Evolutionary conservation across 2,888 invertebrate species (phyloP).

Genomic region (Amblyteles armatorius): DNA sequence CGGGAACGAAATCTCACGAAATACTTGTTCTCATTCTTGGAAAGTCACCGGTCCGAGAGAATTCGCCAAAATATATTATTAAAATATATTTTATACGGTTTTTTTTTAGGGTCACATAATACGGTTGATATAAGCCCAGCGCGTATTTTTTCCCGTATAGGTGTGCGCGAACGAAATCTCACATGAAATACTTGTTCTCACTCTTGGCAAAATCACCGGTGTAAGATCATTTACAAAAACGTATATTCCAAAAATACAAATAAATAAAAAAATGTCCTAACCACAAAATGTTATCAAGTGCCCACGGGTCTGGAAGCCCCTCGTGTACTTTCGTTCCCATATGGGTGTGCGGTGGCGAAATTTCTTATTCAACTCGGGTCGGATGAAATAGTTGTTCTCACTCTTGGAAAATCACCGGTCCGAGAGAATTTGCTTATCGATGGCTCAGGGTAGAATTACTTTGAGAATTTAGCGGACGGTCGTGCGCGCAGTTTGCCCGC

Average conservation of each 20-base stretch:
- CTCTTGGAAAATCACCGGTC: slow-evolving; percentile 23
- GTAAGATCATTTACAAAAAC: slow-evolving; percentile 35
- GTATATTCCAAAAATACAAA: no score
- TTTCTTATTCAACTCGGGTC: background rate
- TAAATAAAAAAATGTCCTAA: no score
- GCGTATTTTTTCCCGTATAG: background rate
- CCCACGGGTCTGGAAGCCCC: no score
- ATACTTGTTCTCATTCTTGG: background rate
- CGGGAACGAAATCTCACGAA: background rate
- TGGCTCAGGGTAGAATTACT: slow-evolving; percentile 38
- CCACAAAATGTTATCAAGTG: no score
- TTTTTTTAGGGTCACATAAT: background rate
- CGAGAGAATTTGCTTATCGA: slow-evolving; percentile 61
- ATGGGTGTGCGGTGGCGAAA: background rate
- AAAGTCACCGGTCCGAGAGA: slow-evolving; percentile 26
- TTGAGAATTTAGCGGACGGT: slow-evolving; percentile 31
- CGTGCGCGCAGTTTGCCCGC: slow-evolving; percentile 9
- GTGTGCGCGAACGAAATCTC: background rate
- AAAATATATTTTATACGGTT: no score
- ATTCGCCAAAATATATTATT: slow-evolving; percentile 13
- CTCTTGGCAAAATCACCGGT: slow-evolving; percentile 22
- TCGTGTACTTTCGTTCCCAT: background rate
- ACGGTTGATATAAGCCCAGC: background rate
- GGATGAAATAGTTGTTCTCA: slow-evolving; percentile 11
- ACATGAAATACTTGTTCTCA: background rate